Conservation (phyloP, 2,797 vertebrate species). For the Todus mexicanus region DNA sequence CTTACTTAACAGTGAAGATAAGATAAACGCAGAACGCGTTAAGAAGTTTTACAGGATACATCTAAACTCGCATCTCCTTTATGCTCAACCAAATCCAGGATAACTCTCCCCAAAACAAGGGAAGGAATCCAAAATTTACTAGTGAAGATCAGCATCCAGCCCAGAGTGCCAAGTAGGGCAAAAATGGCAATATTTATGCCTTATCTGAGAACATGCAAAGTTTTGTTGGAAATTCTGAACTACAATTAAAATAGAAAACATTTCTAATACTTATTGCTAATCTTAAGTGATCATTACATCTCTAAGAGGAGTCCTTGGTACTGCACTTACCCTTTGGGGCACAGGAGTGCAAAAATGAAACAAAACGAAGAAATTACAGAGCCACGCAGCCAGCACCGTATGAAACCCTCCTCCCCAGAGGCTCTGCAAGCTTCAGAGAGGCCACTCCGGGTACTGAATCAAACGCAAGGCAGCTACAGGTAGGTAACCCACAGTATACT, state of each 20-base stretch:
- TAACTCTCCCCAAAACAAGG: not conserved
- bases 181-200: not conserved
- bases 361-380: not conserved
- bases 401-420: not conserved
- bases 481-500: not conserved
- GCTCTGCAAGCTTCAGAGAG: not conserved
- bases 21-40: not conserved
- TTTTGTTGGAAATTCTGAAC: not conserved
- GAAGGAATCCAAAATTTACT: not conserved
- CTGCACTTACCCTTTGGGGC: not conserved
- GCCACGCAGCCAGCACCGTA: not conserved
- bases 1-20: not conserved
- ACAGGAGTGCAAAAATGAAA: not conserved
- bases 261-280: not conserved
- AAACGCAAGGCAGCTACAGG: not conserved
- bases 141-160: not conserved
- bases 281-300: not conserved
- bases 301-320: rapidly evolving
- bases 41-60: not conserved
- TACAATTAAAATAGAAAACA: not conserved
- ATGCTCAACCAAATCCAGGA: not conserved
- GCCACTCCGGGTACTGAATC: not conserved
- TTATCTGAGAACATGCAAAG: not conserved
- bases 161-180: not conserved
- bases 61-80: not conserved